Conservation (phyloP, 1,140 invertebrate genomes). For the roundworm (Caenorhabditis elegans) region DNA sequence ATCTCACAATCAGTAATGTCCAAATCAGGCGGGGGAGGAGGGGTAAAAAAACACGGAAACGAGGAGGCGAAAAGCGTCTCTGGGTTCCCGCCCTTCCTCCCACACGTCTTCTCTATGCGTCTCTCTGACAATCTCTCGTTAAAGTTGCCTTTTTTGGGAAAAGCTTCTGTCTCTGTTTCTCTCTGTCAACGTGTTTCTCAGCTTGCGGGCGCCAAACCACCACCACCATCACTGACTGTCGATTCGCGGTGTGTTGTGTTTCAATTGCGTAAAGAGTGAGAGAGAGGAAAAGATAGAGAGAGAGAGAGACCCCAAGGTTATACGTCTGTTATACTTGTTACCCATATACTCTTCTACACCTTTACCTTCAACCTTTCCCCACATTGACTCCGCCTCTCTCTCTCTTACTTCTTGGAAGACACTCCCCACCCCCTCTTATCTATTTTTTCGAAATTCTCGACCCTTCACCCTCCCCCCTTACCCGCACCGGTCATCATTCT, state of each 20-base stretch:
- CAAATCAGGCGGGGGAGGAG: too few relatives aligned
- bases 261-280: neutral
- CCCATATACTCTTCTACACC: neutral
- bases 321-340: neutral
- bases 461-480: neutral
- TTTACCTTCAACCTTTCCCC: neutral
- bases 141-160: slow-evolving; percentile 16
- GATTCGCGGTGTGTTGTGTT: slow-evolving; percentile 16
- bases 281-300: neutral
- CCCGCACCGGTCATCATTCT: neutral
- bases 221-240: neutral
- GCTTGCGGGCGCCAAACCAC: too few relatives aligned
- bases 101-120: too few relatives aligned
- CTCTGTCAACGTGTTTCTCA: too few relatives aligned
- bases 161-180: neutral
- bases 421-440: neutral
- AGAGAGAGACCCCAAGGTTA: slow-evolving; percentile 9
- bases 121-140: neutral
- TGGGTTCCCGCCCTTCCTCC: neutral
- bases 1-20: too few relatives aligned
- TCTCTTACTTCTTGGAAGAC: neutral
- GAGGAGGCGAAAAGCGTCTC: too few relatives aligned
- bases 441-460: slow-evolving; percentile 17
- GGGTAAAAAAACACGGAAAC: too few relatives aligned
- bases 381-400: neutral